Evolutionary conservation across 1,140 invertebrate genomes (phyloP).

Genomic region (Cryptotermes secundus): DNA sequence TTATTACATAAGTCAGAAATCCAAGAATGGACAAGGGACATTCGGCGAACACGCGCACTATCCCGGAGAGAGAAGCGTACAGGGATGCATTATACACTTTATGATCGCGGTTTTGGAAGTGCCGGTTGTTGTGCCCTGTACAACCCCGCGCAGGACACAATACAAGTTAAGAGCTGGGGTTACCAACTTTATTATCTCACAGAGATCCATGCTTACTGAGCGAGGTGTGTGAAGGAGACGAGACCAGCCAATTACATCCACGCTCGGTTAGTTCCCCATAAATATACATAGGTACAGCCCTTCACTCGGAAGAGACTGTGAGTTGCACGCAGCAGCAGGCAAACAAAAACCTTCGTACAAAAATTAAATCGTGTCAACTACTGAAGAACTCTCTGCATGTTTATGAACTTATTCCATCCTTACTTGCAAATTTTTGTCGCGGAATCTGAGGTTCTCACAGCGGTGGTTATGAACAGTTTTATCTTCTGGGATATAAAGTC

Average conservation of each 20-base stretch:
- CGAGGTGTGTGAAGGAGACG: not conserved
- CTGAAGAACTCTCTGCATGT: too few relatives aligned
- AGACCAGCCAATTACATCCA: not conserved
- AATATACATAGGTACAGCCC: not conserved
- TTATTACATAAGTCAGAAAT: too few relatives aligned
- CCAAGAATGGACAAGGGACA: not conserved
- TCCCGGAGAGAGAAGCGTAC: not conserved
- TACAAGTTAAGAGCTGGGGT: not conserved
- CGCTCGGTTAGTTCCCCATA: not conserved
- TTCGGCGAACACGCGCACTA: not conserved
- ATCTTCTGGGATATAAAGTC: too few relatives aligned
- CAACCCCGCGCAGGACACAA: not conserved
- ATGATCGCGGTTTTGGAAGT: constrained; percentile 10
- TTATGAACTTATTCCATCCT: too few relatives aligned
- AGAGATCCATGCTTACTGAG: constrained; percentile 2
- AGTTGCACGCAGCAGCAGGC: too few relatives aligned
- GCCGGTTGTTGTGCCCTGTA: not conserved
- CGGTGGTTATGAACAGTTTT: too few relatives aligned
- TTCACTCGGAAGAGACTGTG: too few relatives aligned
- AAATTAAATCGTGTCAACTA: too few relatives aligned
- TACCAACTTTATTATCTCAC: constrained; percentile 8
- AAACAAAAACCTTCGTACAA: too few relatives aligned
- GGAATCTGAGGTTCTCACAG: too few relatives aligned
- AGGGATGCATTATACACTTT: not conserved
- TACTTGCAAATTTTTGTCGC: too few relatives aligned